phyloP scores from a whole-genome alignment of 1,140 invertebrate species.

The Myzus persicae region DNA sequence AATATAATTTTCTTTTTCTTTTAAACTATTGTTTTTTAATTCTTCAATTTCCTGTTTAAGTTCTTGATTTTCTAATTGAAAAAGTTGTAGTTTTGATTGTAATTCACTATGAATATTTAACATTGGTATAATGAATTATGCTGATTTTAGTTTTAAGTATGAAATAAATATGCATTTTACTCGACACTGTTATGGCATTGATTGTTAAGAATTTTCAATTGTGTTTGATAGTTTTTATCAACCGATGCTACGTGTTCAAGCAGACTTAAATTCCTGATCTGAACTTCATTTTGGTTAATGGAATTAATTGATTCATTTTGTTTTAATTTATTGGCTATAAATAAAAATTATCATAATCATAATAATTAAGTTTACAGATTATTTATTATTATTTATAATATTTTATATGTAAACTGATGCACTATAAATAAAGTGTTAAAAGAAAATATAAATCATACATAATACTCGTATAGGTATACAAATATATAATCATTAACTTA shows the following conservation, averaged over 20 bases:
- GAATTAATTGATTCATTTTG: background rate
- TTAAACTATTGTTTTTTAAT: constrained; percentile 22
- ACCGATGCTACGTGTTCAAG: background rate
- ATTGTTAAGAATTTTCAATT: background rate
- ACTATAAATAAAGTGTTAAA: background rate
- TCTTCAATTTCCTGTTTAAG: background rate
- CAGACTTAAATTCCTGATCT: background rate
- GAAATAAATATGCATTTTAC: background rate
- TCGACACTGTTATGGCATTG: background rate
- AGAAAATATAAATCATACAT: background rate
- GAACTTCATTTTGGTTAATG: background rate
- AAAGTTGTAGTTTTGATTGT: background rate
- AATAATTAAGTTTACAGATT: background rate
- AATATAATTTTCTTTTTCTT: background rate
- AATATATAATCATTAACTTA: background rate
- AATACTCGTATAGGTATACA: too few relatives aligned
- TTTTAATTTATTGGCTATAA: background rate
- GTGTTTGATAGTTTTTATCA: constrained; percentile 39
- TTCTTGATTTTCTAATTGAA: constrained; percentile 12
- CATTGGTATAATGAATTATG: background rate
- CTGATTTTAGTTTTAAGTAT: background rate
- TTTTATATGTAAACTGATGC: background rate
- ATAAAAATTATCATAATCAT: background rate
- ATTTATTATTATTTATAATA: background rate
- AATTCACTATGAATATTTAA: constrained; percentile 25